Evolutionary conservation across 2,888 invertebrate species (phyloP), one percentile per base, ranked within the genome.

Genomic region (Drosophila aldrichi): DNA sequence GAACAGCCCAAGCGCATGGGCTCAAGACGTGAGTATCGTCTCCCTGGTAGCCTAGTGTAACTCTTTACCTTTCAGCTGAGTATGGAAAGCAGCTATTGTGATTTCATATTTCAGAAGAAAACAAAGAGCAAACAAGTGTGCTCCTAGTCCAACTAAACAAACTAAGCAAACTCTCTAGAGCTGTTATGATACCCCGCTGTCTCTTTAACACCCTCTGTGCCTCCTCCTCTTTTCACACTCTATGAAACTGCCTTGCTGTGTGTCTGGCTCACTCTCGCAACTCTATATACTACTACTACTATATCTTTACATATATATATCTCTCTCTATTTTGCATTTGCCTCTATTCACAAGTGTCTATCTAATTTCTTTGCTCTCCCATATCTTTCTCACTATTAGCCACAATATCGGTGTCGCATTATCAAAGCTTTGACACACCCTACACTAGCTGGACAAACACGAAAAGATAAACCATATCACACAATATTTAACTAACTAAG

Each of bases 21-120:
- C 86, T 95, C 96, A 86, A 94, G 96, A 94, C 95, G 96, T 96
- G 94, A 96, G 96, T 96, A 91, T 69, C 65, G 34, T 32, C 32
- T 3, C 4, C 43, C 22, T 41, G 18, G 6, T 43, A 38, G 4
- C 18, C 16, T 20, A 34, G 22, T 41, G 44, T 38, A 29, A 52
- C 58, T 43, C 25, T 57, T 46, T 66, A 16, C 64, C 46, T 70
- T 55, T 63, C 51, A 68, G 56, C 66, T 25, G 51, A 56, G 32
- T 46, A 49, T 56, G 44, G 41, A 36, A 38, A 32, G 7, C 32
- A 40, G 38, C 48, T 43, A 0, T 55, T 52, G 58, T 49, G 44
- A 61, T 65, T 62, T 73, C 9, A 44, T 34, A 14, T 32, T 43
- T 18, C 55, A 41, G 41, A 29, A 52, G 14, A 14, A 22, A 41